Evolutionary conservation across 2,888 invertebrate genomes (phyloP).

Genomic region (Acholoe squamosa): DNA sequence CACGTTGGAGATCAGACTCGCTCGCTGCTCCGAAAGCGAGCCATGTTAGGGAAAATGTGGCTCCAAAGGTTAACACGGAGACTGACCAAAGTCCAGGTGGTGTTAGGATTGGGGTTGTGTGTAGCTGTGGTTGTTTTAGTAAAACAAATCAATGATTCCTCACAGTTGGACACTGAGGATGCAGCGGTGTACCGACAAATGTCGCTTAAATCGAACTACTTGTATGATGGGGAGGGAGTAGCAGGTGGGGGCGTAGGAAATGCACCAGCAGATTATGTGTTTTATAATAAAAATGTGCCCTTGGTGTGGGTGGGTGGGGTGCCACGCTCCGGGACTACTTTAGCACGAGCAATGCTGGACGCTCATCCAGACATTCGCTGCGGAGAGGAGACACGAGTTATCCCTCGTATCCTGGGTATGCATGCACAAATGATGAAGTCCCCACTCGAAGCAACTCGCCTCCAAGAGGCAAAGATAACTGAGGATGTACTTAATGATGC

Average conservation of each 20-base stretch:
- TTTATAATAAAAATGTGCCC: constrained; percentile 81
- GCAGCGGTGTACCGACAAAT: constrained; percentile 37
- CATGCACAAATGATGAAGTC: constrained; percentile 97
- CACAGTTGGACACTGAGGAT: constrained; percentile 41
- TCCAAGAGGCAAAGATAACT: constrained; percentile 95
- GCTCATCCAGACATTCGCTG: constrained; percentile 98
- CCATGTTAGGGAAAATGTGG: constrained; percentile 13
- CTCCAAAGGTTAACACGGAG: constrained; percentile 24
- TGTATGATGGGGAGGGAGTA: not conserved
- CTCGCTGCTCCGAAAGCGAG: not conserved
- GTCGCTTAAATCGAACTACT: constrained; percentile 28
- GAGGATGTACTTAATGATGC: constrained; percentile 95
- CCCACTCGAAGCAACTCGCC: constrained; percentile 93
- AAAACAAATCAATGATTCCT: constrained; percentile 50
- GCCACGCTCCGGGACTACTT: constrained; percentile 95
- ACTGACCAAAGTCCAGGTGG: constrained; percentile 31
- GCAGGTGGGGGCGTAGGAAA: not conserved
- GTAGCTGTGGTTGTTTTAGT: constrained; percentile 40
- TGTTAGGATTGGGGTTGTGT: not conserved
- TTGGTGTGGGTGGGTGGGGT: constrained; percentile 98
- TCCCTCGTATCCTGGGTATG: constrained; percentile 93
- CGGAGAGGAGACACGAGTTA: constrained; percentile 96
- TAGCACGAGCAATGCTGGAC: constrained; percentile 98
- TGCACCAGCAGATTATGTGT: not conserved
- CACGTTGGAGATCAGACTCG: not conserved